These are phyloP conservation scores for Contarinia nasturtii DNA, from an alignment of 1,140 invertebrate genomes.

Conservation along the genomic window DNA sequence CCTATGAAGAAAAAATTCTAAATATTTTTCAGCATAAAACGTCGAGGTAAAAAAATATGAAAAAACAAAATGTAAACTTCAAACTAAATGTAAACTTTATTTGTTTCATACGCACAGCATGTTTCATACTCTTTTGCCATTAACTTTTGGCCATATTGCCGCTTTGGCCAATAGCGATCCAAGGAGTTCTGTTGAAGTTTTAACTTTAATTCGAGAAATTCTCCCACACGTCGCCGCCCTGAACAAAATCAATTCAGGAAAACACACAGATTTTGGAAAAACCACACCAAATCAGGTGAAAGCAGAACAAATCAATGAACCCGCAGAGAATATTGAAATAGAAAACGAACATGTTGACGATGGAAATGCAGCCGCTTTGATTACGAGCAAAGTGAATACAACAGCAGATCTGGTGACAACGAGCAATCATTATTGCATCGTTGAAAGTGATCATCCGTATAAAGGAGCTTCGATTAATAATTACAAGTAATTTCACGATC, in stretches of 20 bases:
- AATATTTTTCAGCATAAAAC: slow-evolving; percentile 20
- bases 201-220: slow-evolving; percentile 78
- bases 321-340: not conserved
- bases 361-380: too few species aligned
- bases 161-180: slow-evolving; percentile 64
- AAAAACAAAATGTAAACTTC: too few species aligned
- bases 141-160: slow-evolving; percentile 62
- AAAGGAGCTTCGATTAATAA: slow-evolving; percentile 72
- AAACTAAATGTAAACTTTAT: too few species aligned
- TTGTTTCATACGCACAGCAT: too few species aligned
- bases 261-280: slow-evolving; percentile 15
- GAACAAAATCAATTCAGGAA: slow-evolving; percentile 41
- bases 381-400: too few species aligned
- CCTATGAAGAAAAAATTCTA: slow-evolving; percentile 13
- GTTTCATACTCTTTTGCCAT: slow-evolving; percentile 53
- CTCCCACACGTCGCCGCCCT: slow-evolving; percentile 74
- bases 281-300: slow-evolving; percentile 1
- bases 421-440: slow-evolving; percentile 71
- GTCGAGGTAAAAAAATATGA: too few species aligned
- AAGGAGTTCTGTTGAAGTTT: slow-evolving; percentile 75
- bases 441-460: slow-evolving; percentile 95
- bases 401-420: slow-evolving; percentile 30
- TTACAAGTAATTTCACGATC: slow-evolving; percentile 39
- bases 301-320: not conserved
- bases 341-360: not conserved